Conservation (phyloP, 1,140 invertebrate genomes). For the Diabrotica virgifera region DNA sequence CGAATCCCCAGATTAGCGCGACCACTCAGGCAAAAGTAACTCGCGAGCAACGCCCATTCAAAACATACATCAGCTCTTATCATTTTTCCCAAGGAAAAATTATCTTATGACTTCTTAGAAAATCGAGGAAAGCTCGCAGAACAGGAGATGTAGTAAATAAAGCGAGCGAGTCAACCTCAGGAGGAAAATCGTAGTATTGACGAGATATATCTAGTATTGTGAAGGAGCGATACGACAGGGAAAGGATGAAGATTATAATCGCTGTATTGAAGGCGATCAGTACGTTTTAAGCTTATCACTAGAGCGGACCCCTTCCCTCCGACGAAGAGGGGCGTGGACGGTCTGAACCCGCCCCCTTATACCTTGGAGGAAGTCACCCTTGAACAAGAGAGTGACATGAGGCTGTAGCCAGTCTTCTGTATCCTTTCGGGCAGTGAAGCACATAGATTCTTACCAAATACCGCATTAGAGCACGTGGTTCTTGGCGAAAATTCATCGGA, state of each 20-base stretch:
- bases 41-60: conserved; percentile 28
- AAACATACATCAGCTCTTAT: conserved; percentile 14
- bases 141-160: too few species aligned
- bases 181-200: too few species aligned
- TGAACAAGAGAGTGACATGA: conserved; percentile 46
- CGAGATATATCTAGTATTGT: too few species aligned
- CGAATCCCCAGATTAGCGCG: conserved; percentile 35
- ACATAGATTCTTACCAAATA: conserved; percentile 33
- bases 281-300: conserved; percentile 14
- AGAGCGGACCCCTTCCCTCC: neutral
- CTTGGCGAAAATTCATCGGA: conserved; percentile 29
- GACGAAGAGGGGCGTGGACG: conserved; percentile 32
- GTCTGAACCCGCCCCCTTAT: conserved; percentile 31
- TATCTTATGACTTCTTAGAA: neutral
- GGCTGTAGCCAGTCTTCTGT: conserved; percentile 46
- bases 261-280: conserved; percentile 16
- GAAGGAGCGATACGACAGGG: too few species aligned
- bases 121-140: too few species aligned
- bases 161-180: too few species aligned
- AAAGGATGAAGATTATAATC: conserved; percentile 8
- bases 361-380: conserved; percentile 47
- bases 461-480: conserved; percentile 35
- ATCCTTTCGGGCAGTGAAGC: conserved; percentile 44
- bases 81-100: conserved; percentile 16
- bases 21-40: conserved; percentile 39